Evolutionary conservation across 2,113 vertebrate species (phyloP).

Genomic region (Colossoma macropomum): DNA sequence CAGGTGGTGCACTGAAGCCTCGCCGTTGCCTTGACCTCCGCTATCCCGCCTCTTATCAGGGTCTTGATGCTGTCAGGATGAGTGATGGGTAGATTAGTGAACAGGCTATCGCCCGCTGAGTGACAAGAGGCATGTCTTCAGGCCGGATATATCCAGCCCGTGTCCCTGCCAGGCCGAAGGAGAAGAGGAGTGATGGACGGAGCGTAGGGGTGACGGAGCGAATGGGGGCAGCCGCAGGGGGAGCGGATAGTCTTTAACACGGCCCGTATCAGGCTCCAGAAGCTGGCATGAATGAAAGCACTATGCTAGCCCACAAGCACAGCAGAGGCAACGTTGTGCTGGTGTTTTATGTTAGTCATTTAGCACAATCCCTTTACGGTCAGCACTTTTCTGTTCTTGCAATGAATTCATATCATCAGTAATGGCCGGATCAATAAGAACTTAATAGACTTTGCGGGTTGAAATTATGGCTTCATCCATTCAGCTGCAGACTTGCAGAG

Average conservation of each 20-base stretch:
- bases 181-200: conserved; percentile 25
- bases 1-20: conserved; percentile 12
- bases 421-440: conserved; percentile 81
- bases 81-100: conserved; percentile 57
- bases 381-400: conserved; percentile 74
- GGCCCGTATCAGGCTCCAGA: conserved; percentile 3
- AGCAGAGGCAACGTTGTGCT: conserved; percentile 5
- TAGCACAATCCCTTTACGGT: conserved; percentile 75
- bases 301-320: not conserved
- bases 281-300: conserved; percentile 9
- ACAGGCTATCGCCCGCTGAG: conserved; percentile 44
- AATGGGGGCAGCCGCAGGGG: not conserved
- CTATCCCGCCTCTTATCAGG: conserved; percentile 39
- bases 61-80: conserved; percentile 54
- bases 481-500: conserved; percentile 60
- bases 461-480: conserved; percentile 57
- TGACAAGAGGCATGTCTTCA: conserved; percentile 47
- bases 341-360: conserved; percentile 77
- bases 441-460: conserved; percentile 72
- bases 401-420: conserved; percentile 83
- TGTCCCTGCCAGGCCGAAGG: not conserved
- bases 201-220: conserved; percentile 13
- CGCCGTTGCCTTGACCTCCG: conserved; percentile 37
- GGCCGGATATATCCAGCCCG: conserved; percentile 31
- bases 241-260: conserved; percentile 30